phyloP scores from a whole-genome alignment of 2,888 invertebrate genomes.

The Andrena haemorrhoa region DNA sequence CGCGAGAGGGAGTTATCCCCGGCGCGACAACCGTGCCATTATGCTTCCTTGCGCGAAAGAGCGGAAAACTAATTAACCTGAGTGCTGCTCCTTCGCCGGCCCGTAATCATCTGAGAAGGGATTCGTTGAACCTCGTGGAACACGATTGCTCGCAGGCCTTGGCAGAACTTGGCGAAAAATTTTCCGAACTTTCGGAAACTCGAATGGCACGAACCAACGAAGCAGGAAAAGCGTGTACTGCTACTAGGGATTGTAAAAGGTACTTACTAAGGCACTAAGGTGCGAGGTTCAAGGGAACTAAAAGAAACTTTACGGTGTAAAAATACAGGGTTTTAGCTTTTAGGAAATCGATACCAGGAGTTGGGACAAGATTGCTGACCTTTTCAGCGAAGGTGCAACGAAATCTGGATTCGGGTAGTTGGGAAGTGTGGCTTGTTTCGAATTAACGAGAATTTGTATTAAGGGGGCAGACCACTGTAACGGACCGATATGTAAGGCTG shows the following conservation, averaged over 20 bases:
- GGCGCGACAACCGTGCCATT: constrained; percentile 27
- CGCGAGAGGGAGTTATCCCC: constrained; percentile 25
- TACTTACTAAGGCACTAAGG: too few relatives aligned
- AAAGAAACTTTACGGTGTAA: too few relatives aligned
- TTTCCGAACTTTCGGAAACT: not conserved
- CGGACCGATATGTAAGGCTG: too few relatives aligned
- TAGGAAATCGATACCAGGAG: too few relatives aligned
- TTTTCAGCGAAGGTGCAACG: too few relatives aligned
- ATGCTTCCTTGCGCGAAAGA: constrained; percentile 42
- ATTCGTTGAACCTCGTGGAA: constrained; percentile 16
- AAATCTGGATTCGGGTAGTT: too few relatives aligned
- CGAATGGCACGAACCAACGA: not conserved
- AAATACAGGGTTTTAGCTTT: too few relatives aligned
- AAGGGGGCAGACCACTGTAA: too few relatives aligned
- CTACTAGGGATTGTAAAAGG: not conserved
- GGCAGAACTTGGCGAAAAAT: not conserved
- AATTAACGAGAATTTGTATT: too few relatives aligned
- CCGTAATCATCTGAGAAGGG: constrained; percentile 6
- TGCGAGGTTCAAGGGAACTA: too few relatives aligned
- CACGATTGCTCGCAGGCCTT: not conserved
- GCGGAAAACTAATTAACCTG: constrained; percentile 61
- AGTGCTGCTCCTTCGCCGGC: constrained; percentile 26
- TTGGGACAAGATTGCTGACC: too few relatives aligned
- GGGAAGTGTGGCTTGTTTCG: too few relatives aligned
- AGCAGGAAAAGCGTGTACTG: not conserved